phyloP scores from a whole-genome alignment of 2,113 vertebrate species.

The Percina caprodes region DNA sequence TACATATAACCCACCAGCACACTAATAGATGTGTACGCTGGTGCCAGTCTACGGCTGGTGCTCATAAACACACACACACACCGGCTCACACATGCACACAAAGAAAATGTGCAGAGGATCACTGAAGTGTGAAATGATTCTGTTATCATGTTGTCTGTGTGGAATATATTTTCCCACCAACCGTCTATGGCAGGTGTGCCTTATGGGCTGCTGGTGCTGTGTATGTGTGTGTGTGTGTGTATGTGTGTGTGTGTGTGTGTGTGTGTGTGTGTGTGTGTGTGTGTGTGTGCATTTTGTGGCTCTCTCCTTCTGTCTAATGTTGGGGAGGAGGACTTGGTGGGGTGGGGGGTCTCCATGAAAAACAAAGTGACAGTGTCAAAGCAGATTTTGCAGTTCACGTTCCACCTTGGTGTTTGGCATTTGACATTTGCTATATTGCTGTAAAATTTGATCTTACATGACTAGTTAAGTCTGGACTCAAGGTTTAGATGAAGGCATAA shows the following conservation, averaged over 20 bases:
- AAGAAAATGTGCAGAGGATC: slow-evolving; percentile 47
- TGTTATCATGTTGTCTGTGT: slow-evolving; percentile 93
- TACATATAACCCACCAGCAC: slow-evolving; percentile 34
- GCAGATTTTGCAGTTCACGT: not conserved
- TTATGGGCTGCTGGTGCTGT: slow-evolving; percentile 48
- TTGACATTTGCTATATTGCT: slow-evolving; percentile 9
- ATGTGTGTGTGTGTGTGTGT: slow-evolving; percentile 28
- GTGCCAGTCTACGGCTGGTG: no score
- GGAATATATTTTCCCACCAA: slow-evolving; percentile 90
- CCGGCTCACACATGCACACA: slow-evolving; percentile 19
- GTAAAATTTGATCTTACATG: slow-evolving; percentile 25
- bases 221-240: slow-evolving; percentile 29
- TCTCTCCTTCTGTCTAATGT: slow-evolving; percentile 31
- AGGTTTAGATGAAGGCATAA: not conserved
- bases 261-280: slow-evolving; percentile 26
- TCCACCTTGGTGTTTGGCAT: slow-evolving; percentile 21
- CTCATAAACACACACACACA: slow-evolving; percentile 19
- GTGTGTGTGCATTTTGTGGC: slow-evolving; percentile 25
- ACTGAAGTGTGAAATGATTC: slow-evolving; percentile 91
- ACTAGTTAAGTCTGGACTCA: not conserved
- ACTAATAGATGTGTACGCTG: slow-evolving; percentile 44
- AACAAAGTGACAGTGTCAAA: slow-evolving; percentile 25
- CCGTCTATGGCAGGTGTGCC: slow-evolving; percentile 68
- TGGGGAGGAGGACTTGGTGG: not conserved
- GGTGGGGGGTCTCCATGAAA: slow-evolving; percentile 24